A percentile compares a stretch with the other conserved stretches of the same genome.
phyloP scores from a whole-genome alignment of 2,888 invertebrate genomes.

The Lochmaea capreae region DNA sequence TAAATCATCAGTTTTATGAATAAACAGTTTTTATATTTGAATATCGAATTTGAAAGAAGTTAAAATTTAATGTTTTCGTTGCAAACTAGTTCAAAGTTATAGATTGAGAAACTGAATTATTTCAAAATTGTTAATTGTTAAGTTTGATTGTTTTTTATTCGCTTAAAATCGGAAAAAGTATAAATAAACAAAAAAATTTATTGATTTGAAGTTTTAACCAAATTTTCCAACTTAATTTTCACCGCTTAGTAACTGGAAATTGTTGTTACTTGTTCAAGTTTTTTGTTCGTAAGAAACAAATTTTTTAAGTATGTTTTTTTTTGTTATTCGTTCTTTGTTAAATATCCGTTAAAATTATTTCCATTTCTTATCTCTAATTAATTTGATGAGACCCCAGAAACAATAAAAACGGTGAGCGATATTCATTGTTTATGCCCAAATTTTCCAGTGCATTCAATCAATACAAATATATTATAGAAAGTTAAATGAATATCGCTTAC shows the following conservation, averaged over 20 bases:
- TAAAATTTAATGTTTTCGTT: background rate
- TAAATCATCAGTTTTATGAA: background rate
- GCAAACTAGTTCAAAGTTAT: background rate
- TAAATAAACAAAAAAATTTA: background rate
- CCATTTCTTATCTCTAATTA: background rate
- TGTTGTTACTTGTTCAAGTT: background rate
- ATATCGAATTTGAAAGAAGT: too few relatives aligned
- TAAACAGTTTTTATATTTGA: too few relatives aligned
- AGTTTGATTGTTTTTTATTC: background rate
- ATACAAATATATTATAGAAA: background rate
- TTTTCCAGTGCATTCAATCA: too few relatives aligned
- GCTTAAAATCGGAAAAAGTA: background rate
- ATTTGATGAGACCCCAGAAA: background rate
- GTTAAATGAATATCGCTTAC: background rate
- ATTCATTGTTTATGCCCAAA: background rate
- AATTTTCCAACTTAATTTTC: too few relatives aligned
- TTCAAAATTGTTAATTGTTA: constrained; percentile 4
- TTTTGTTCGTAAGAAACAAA: background rate
- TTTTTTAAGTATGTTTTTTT: background rate
- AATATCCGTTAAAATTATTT: background rate
- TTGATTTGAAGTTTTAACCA: background rate
- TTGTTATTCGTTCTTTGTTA: background rate
- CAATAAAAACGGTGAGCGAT: background rate
- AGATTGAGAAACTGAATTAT: background rate
- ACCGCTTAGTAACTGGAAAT: background rate